Evolutionary conservation across 92 coral and sea anemone genomes (phyloP).

Genomic region (Porites rus): DNA sequence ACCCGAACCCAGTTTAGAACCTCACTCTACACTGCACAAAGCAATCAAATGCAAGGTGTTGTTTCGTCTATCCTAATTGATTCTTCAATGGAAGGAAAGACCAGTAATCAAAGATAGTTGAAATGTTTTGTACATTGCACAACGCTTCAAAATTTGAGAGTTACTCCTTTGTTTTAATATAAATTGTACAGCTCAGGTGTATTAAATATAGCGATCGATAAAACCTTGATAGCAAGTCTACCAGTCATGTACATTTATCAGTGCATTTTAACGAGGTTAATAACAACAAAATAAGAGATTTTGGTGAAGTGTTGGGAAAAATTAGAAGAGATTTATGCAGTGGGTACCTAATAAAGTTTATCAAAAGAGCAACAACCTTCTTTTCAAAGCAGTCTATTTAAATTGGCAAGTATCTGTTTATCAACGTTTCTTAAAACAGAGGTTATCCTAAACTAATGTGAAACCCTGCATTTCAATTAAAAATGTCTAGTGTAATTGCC

Average conservation of each 20-base stretch:
- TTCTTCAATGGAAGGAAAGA: no score
- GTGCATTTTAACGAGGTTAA: no score
- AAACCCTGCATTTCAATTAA: background rate
- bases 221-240: no score
- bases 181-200: no score
- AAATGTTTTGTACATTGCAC: no score
- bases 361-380: background rate
- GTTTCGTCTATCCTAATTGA: no score
- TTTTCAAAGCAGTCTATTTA: background rate
- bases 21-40: background rate
- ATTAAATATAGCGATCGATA: no score
- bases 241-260: no score
- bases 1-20: background rate
- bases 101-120: no score
- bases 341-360: background rate
- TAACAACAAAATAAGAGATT: no score
- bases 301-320: background rate
- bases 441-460: background rate
- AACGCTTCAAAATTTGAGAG: no score
- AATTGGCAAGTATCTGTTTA: background rate
- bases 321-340: background rate
- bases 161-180: no score
- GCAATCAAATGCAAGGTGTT: background rate
- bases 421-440: background rate
- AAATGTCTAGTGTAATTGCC: background rate